Base-by-base conservation (phyloP, 2,888 invertebrate species). In the Hyposoter didymator region DNA sequence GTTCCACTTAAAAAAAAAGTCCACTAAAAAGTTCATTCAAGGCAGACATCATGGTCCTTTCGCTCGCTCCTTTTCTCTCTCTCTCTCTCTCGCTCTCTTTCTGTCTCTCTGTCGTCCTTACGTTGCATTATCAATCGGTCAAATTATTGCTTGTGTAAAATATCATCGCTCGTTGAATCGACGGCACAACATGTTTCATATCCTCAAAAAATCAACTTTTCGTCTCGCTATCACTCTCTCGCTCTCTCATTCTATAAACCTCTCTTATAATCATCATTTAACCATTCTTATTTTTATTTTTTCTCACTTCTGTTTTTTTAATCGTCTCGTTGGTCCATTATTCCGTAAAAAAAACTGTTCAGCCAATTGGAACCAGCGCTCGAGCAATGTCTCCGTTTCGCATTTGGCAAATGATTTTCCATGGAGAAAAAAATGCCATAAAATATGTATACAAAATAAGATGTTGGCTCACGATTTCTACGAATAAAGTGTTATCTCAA, bases 61-160 rank as follows among this genome's bases (percentile, higher is more conserved):
- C 82, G 74, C 49, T 67, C 52, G 72, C 59, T 67, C 73, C 43
- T 43, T 78, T 64, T 59, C 49, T n/a, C n/a, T 39, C 39, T 39
- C 39, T 10, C 49, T 74, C 76, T 73, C 66, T 74, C 62, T 66
- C 72, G 66, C 72, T 39, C 55, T 69, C 72, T 55, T 70, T 69
- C 74, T 76, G n/a, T 64, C 32, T 78, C 39, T 55, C 35, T 73
- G 12, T 39, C 19, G 43, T 76, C 14, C 19, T 47, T 45, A 32
- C 43, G 69, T 69, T 67, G 43, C 78, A 32, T 22, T 73, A 62
- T 78, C 76, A 86, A 87, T 81, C 86, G 82, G 86, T 87, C 84
- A 84, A 80, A 87, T 89, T 88, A 89, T 89, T 89, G 86, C 87
- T 89, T 84, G 87, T 84, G 86, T 87, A 84, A 88, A 88, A 88